Conservation (phyloP, 2,888 invertebrate species). For the Prosapia bicincta region DNA sequence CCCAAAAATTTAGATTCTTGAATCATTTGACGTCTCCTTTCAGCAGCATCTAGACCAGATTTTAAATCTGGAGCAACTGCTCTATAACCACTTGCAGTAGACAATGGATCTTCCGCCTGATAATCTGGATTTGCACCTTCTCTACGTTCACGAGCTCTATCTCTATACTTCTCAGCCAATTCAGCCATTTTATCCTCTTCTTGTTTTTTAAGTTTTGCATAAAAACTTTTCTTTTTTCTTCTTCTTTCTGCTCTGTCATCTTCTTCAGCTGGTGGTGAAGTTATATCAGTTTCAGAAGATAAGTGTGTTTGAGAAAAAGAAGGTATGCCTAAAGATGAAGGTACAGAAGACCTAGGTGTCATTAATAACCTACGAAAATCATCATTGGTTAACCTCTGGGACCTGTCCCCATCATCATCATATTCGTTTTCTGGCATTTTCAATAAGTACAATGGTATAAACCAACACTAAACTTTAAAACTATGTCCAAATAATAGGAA, state of each 20-base stretch:
- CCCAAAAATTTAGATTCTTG: slow-evolving; percentile 99
- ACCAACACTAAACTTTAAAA: neutral
- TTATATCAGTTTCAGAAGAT: slow-evolving; percentile 36
- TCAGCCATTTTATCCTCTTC: slow-evolving; percentile 95
- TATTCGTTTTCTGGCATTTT: slow-evolving; percentile 37
- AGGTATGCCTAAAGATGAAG: slow-evolving; percentile 48
- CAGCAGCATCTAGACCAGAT: slow-evolving; percentile 90
- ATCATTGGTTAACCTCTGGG: slow-evolving; percentile 88
- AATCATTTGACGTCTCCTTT: slow-evolving; percentile 90
- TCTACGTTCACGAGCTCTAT: slow-evolving; percentile 84
- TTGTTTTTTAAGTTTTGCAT: slow-evolving; percentile 89
- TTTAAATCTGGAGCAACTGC: slow-evolving; percentile 97
- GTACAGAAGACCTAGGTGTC: slow-evolving; percentile 78
- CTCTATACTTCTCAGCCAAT: slow-evolving; percentile 88
- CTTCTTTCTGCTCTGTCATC: slow-evolving; percentile 75
- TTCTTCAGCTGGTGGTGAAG: slow-evolving; percentile 39
- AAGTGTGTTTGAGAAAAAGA: slow-evolving; percentile 34
- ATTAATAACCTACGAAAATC: slow-evolving; percentile 94
- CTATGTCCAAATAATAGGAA: too few species aligned
- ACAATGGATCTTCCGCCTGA: slow-evolving; percentile 79
- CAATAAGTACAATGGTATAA: neutral
- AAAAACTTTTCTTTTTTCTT: slow-evolving; percentile 91
- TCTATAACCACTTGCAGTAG: slow-evolving; percentile 81
- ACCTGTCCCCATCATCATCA: slow-evolving; percentile 52
- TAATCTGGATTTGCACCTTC: slow-evolving; percentile 82